Base-by-base conservation (phyloP, 2,888 invertebrate species). In the Drosophila neoperkinsi region DNA sequence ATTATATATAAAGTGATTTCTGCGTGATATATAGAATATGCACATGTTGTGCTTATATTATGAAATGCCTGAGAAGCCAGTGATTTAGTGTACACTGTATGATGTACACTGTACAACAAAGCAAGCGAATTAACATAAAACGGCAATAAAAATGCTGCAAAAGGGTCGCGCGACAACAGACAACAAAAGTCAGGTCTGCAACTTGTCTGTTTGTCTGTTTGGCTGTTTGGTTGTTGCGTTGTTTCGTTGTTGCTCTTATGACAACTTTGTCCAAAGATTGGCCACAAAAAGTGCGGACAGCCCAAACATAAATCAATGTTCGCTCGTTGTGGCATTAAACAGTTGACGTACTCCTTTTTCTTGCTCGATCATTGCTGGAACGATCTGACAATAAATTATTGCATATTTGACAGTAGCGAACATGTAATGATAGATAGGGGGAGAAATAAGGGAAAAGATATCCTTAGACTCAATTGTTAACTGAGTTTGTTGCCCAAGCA, bases 311-410 rank as follows among this genome's bases (percentile, higher is more conserved):
- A 87, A 87, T 87, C 87, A 87, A 85, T 71, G 83, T 67, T 74
- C 49, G 77, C 63, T 75, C 51, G 72, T 69, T 74, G 71, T 51
- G 65, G 61, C 53, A 51, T 52, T 66, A 60, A 60, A 61, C 64
- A 58, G 64, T 77, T 88, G 90, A 90, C 85, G 79, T 84, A 90
- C 84, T 85, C 73, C 62, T 65, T 71, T 63, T 71, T 41, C 43
- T 16, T 52, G 67, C 49, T 55, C 46, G 70, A 73, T 66, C 72
- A 71, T 65, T 49, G 75, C 72, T 79, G 82, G 82, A 75, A 75
- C 82, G 88, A 81, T 77, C 84, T 74, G 72, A 77, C 87, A 76
- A 87, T 87, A 90, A 87, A 88, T 87, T 90, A 87, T 90, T 77
- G 84, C 66, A 74, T 79, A 86, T 83, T 83, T 83, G 87, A 90